Evolutionary conservation across 2,113 vertebrate species (phyloP).

Genomic region (Apteryx mantelli): DNA sequence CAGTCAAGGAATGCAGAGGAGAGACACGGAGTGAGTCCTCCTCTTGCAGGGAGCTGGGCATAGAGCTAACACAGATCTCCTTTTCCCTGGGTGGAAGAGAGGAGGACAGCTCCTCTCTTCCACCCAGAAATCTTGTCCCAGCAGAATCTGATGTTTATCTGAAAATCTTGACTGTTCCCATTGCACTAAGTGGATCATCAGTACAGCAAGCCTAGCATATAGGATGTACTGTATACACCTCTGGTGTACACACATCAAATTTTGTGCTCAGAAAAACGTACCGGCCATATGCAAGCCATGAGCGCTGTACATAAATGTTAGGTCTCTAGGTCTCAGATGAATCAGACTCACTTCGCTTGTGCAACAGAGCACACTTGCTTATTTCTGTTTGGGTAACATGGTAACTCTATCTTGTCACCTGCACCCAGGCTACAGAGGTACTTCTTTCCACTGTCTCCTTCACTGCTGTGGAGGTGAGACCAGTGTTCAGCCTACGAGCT

Average conservation of each 20-base stretch:
- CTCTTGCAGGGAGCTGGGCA: background rate
- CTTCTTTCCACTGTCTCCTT: background rate
- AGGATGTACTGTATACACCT: background rate
- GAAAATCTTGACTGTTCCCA: background rate
- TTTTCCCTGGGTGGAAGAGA: background rate
- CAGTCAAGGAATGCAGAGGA: background rate
- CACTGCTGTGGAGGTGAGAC: background rate
- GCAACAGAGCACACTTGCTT: background rate
- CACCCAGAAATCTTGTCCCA: background rate
- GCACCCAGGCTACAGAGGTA: background rate
- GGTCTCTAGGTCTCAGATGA: background rate
- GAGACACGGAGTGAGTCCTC: fast-evolving
- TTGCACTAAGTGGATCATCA: background rate
- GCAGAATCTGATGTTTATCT: background rate
- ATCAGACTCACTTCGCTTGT: background rate
- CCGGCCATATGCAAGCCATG: background rate
- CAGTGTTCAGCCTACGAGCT: background rate
- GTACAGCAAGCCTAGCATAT: background rate
- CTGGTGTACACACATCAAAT: background rate
- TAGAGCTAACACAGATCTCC: background rate
- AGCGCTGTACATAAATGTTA: fast-evolving
- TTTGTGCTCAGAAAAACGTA: background rate
- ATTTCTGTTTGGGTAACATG: background rate
- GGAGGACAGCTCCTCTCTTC: background rate
- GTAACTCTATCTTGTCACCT: background rate